A percentile compares a stretch with the other conserved stretches of the same genome.
Evolutionary conservation across 2,797 vertebrate genomes (phyloP).

Genomic region (Cheirogaleus major): DNA sequence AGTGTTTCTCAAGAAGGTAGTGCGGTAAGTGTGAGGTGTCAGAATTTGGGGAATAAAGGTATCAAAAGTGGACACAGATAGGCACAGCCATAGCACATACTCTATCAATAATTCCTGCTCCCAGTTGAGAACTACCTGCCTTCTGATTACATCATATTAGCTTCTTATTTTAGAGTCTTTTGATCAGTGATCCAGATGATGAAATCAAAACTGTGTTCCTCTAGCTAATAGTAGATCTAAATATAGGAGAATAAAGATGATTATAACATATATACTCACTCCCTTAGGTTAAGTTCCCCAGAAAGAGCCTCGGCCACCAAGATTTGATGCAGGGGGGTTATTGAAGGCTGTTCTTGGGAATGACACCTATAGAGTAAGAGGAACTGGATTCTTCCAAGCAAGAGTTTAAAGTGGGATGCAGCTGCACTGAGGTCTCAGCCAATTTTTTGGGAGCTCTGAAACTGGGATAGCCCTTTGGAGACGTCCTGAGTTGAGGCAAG

Average conservation of each 20-base stretch:
- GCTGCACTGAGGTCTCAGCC: not conserved
- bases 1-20: not conserved
- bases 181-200: not conserved
- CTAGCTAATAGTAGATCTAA: not conserved
- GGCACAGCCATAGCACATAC: not conserved
- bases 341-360: not conserved
- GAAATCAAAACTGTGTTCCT: not conserved
- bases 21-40: not conserved
- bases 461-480: not conserved
- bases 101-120: not conserved
- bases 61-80: not conserved
- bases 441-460: not conserved
- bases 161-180: conserved; percentile 27
- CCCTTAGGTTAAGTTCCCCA: not conserved
- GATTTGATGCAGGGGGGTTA: conserved; percentile 7
- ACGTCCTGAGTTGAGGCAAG: not conserved
- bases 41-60: not conserved
- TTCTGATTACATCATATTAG: not conserved
- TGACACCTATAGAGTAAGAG: not conserved
- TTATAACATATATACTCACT: not conserved
- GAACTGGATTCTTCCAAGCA: not conserved
- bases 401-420: not conserved
- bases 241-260: not conserved
- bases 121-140: not conserved
- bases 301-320: conserved; percentile 6